Conservation (phyloP, 2,888 invertebrate species). For the Macropis europaea region DNA sequence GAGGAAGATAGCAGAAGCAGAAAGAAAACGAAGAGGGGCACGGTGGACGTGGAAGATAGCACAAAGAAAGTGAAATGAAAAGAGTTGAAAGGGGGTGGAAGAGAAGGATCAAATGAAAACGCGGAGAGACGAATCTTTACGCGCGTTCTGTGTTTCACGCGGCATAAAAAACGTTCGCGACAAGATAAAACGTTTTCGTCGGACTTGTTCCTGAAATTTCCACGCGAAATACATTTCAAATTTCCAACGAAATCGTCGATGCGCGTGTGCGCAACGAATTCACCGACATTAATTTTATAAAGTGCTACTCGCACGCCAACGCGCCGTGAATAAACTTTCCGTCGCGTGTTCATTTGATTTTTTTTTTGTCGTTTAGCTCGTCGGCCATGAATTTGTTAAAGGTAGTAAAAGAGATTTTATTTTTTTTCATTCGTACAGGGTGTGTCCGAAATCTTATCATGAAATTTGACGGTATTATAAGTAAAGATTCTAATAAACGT, state of each 20-base stretch:
- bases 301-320: not conserved
- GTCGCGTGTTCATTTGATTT: constrained; percentile 1
- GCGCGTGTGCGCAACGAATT: not conserved
- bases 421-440: too few relatives aligned
- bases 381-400: too few relatives aligned
- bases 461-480: too few relatives aligned
- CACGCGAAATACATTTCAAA: constrained; percentile 9
- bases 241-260: constrained; percentile 23
- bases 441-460: too few relatives aligned
- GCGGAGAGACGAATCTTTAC: constrained; percentile 11
- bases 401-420: too few relatives aligned
- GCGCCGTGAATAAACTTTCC: not conserved
- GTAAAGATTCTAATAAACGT: too few relatives aligned
- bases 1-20: not conserved
- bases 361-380: too few relatives aligned
- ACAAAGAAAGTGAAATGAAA: constrained; percentile 21
- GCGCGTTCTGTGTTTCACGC: constrained; percentile 10
- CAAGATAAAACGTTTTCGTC: constrained; percentile 35
- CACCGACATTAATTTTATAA: constrained; percentile 21
- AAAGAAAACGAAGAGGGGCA: constrained; percentile 1
- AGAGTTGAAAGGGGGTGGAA: not conserved
- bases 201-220: constrained; percentile 2
- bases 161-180: constrained; percentile 10
- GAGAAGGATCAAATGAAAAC: constrained; percentile 22
- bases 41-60: constrained; percentile 3